These are phyloP conservation scores for Mastacembelus armatus DNA, from an alignment of 2,797 vertebrate species.

Conservation along the genomic window DNA sequence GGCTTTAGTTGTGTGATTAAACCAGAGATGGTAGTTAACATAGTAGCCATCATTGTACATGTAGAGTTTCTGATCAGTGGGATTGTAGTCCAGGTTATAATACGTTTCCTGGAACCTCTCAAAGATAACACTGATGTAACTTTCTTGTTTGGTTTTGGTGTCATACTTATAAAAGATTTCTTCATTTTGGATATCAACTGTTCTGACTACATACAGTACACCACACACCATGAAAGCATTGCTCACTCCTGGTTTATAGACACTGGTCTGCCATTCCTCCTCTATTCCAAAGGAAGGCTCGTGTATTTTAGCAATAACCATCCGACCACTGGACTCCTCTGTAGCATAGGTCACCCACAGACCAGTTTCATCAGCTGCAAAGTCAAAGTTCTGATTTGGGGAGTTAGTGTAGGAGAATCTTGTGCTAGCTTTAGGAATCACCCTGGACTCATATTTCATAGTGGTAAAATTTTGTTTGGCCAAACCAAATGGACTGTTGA, in stretches of 20 bases:
- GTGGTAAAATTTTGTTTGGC: slow-evolving; percentile 78
- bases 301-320: slow-evolving; percentile 78
- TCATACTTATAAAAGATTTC: slow-evolving; percentile 81
- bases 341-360: slow-evolving; percentile 84
- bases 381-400: slow-evolving; percentile 80
- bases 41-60: slow-evolving; percentile 83
- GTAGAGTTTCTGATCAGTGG: slow-evolving; percentile 81
- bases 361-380: slow-evolving; percentile 84
- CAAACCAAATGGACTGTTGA: slow-evolving; percentile 68
- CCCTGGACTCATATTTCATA: slow-evolving; percentile 58
- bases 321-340: slow-evolving; percentile 70
- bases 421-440: slow-evolving; percentile 72
- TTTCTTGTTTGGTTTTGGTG: slow-evolving; percentile 75
- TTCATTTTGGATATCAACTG: slow-evolving; percentile 70
- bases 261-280: slow-evolving; percentile 68
- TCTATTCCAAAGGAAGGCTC: slow-evolving; percentile 70
- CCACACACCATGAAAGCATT: slow-evolving; percentile 83
- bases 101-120: slow-evolving; percentile 74
- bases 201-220: slow-evolving; percentile 74
- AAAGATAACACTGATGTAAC: slow-evolving; percentile 67
- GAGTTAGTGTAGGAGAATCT: slow-evolving; percentile 80
- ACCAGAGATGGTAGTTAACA: slow-evolving; percentile 73
- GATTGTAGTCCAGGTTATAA: slow-evolving; percentile 79
- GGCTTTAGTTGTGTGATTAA: slow-evolving; percentile 63
- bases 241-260: slow-evolving; percentile 74